Percentiles rank a stretch among this genome's conserved stretches.
phyloP scores from a whole-genome alignment of 2,113 vertebrate species.

The Acanthochromis polyacanthus region DNA sequence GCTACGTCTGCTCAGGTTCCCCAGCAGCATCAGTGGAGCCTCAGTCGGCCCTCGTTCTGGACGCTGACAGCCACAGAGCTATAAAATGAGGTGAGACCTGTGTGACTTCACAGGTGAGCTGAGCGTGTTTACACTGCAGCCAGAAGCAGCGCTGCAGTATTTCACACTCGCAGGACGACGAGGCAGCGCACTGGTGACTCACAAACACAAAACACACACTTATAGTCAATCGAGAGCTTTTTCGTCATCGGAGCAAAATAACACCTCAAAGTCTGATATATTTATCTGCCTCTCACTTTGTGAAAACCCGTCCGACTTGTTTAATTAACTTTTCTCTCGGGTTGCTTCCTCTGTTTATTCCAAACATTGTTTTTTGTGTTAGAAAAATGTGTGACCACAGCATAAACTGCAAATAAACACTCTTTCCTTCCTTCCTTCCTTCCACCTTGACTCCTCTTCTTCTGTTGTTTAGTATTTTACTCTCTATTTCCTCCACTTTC shows the following conservation, averaged over 20 bases:
- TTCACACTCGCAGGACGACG: constrained; percentile 36
- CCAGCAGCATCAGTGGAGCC: constrained; percentile 23
- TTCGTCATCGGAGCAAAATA: constrained; percentile 7
- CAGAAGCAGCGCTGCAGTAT: constrained; percentile 47
- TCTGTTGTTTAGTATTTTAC: not conserved
- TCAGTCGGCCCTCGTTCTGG: constrained; percentile 17
- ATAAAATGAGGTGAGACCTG: constrained; percentile 39
- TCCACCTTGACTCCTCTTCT: not conserved
- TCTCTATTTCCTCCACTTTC: not conserved
- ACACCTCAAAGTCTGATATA: not conserved
- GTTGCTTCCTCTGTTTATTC: not conserved
- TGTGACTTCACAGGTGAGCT: constrained; percentile 46
- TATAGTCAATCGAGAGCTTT: not conserved
- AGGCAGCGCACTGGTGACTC: not conserved
- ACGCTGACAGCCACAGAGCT: constrained; percentile 31
- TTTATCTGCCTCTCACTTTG: not conserved
- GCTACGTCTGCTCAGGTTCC: constrained; percentile 4
- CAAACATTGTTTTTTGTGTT: not conserved
- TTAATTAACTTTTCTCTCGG: not conserved
- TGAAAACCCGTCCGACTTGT: not conserved
- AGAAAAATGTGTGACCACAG: constrained; percentile 8
- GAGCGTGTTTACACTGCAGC: constrained; percentile 41
- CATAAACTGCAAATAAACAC: constrained; percentile 19
- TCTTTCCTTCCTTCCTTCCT: not conserved
- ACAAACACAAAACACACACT: constrained; percentile 9